Evolutionary conservation across 2,797 vertebrate species (phyloP).

Genomic region (Rhodeus uyekii): DNA sequence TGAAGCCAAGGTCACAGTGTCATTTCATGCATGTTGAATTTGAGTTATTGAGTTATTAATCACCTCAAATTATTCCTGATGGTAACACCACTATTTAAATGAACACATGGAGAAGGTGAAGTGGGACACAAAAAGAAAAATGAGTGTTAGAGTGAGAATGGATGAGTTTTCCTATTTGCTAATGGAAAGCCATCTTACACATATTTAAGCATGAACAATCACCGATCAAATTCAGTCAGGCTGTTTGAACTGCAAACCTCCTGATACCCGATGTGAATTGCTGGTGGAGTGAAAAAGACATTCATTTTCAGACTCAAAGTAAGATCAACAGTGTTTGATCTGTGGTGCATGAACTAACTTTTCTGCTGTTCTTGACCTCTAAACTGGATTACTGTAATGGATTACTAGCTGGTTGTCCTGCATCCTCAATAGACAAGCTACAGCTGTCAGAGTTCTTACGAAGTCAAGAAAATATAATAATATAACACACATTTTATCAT

Average conservation of each 20-base stretch:
- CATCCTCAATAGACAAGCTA: neutral
- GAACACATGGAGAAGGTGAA: conserved; percentile 22
- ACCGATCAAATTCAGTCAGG: neutral
- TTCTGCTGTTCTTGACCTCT: neutral
- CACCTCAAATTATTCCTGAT: conserved; percentile 60
- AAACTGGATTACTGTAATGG: neutral
- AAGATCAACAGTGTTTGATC: neutral
- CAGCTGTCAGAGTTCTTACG: too few relatives aligned
- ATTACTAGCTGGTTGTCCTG: neutral
- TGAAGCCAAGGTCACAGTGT: conserved; percentile 63
- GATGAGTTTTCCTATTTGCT: conserved; percentile 11
- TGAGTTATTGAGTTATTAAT: conserved; percentile 71
- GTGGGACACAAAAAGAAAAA: neutral
- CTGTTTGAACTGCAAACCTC: conserved; percentile 17
- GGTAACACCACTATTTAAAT: conserved; percentile 59
- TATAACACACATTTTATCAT: neutral
- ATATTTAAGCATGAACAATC: conserved; percentile 25
- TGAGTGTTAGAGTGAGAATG: conserved; percentile 6
- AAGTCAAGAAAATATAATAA: neutral
- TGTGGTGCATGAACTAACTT: neutral
- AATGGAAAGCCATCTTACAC: conserved; percentile 12
- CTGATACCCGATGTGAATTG: conserved; percentile 5
- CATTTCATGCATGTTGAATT: conserved; percentile 68
- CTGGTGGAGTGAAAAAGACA: neutral
- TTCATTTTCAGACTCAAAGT: conserved; percentile 6